These are phyloP conservation scores for Actinernus sp. DNA, from an alignment of 92 coral and sea anemone genomes.

Conservation along the genomic window DNA sequence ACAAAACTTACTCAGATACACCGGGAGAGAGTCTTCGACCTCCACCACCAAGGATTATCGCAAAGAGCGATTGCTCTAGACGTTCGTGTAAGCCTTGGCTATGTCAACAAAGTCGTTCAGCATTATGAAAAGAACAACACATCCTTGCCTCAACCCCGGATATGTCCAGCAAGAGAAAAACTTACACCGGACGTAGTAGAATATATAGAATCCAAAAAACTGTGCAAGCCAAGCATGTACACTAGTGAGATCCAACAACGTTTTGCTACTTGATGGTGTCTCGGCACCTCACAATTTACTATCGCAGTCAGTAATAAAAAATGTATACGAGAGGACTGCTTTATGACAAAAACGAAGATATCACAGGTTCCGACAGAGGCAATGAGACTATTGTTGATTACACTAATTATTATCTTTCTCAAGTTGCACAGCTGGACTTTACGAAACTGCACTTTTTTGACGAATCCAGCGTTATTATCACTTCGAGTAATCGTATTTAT, in stretches of 20 bases:
- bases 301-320: constrained; percentile 43
- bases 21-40: constrained; percentile 49
- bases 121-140: constrained; percentile 43
- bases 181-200: constrained; percentile 44
- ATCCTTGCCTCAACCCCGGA: constrained; percentile 24
- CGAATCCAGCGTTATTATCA: constrained; percentile 35
- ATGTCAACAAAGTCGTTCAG: constrained; percentile 35
- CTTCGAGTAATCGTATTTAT: constrained; percentile 35
- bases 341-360: constrained; percentile 46
- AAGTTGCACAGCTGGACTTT: constrained; percentile 5
- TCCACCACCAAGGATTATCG: constrained; percentile 43
- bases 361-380: constrained; percentile 17
- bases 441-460: constrained; percentile 44
- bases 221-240: constrained; percentile 52
- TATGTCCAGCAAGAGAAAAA: constrained; percentile 13
- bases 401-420: constrained; percentile 7
- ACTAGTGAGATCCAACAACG: constrained; percentile 39
- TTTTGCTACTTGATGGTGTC: constrained; percentile 35
- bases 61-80: constrained; percentile 38
- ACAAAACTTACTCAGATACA: constrained; percentile 28
- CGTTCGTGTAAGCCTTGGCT: constrained; percentile 47
- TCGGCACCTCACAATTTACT: constrained; percentile 27
- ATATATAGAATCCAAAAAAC: constrained; percentile 55
- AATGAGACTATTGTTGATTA: constrained; percentile 12
- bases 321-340: constrained; percentile 45